Percentiles rank a stretch among this genome's conserved stretches.
phyloP scores from a whole-genome alignment of 2,113 vertebrate genomes.

The Indri indri region DNA sequence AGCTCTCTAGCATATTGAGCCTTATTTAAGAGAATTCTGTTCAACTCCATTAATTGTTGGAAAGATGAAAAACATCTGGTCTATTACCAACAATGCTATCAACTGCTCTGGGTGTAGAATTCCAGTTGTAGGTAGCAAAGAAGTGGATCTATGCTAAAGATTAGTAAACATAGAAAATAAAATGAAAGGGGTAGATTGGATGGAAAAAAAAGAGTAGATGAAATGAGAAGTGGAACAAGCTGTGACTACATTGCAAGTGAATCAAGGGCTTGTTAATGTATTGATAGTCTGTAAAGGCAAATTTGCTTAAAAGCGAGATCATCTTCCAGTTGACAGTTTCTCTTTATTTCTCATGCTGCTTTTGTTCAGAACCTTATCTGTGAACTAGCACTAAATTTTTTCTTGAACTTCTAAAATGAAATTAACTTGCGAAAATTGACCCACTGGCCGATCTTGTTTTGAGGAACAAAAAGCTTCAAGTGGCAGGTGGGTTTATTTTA shows the following conservation, averaged over 20 bases:
- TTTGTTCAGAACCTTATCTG: background rate
- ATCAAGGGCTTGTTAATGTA: background rate
- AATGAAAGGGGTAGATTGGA: background rate
- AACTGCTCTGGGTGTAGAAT: background rate
- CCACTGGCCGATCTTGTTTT: background rate
- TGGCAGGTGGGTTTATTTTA: background rate
- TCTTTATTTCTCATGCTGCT: background rate
- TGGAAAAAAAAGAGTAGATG: background rate
- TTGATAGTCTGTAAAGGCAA: background rate
- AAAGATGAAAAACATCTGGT: background rate
- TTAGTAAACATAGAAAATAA: background rate
- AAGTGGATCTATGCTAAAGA: background rate
- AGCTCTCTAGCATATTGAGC: background rate
- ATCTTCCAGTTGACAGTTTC: background rate
- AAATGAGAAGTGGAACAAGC: background rate
- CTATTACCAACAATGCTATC: background rate
- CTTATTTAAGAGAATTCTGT: too few species aligned
- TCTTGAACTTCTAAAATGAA: background rate
- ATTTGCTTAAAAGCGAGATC: background rate
- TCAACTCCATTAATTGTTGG: background rate
- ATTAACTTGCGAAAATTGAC: background rate
- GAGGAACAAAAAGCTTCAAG: background rate
- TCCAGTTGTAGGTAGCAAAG: background rate
- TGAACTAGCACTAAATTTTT: background rate
- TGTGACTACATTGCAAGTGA: background rate